Conservation (phyloP, 2,888 invertebrate species). For the Mesorhabditis sp. region DNA sequence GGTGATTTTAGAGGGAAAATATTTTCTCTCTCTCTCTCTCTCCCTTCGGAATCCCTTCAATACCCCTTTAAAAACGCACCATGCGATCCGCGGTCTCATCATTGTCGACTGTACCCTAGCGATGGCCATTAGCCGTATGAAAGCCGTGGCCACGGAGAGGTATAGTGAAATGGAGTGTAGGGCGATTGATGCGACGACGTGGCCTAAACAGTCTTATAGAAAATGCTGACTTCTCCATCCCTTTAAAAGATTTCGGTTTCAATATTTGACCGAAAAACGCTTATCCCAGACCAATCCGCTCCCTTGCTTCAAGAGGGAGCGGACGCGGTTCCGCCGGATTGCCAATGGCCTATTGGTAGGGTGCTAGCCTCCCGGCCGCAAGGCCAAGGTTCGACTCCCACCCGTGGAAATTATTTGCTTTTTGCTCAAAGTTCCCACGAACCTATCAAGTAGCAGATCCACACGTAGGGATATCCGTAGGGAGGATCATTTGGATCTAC, state of each 20-base stretch:
- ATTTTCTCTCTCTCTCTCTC: background rate
- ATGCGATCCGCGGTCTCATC: constrained; percentile 16
- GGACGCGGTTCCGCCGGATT: too few relatives aligned
- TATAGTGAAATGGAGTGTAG: constrained; percentile 45
- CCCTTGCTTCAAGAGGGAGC: too few relatives aligned
- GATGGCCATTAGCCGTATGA: constrained; percentile 32
- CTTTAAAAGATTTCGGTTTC: too few relatives aligned
- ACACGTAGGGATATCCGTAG: constrained; percentile 28
- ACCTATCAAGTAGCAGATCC: constrained; percentile 13
- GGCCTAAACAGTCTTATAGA: constrained; percentile 15
- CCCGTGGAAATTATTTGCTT: too few relatives aligned
- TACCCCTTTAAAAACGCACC: constrained; percentile 7
- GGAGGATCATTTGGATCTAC: constrained; percentile 30
- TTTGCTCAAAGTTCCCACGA: background rate
- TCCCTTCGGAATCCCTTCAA: too few relatives aligned
- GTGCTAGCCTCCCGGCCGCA: too few relatives aligned
- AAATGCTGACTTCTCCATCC: too few relatives aligned
- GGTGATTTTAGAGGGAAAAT: too few relatives aligned
- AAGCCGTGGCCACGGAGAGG: constrained; percentile 39
- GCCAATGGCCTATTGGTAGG: too few relatives aligned
- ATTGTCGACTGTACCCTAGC: constrained; percentile 1
- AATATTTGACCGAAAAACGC: too few relatives aligned
- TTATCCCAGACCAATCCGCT: too few relatives aligned
- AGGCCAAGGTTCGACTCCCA: too few relatives aligned
- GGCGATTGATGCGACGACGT: constrained; percentile 26